Percentiles rank a stretch among this genome's conserved stretches.
These are phyloP conservation scores for Platichthys flesus DNA, from an alignment of 2,113 vertebrate genomes.

Conservation along the genomic window DNA sequence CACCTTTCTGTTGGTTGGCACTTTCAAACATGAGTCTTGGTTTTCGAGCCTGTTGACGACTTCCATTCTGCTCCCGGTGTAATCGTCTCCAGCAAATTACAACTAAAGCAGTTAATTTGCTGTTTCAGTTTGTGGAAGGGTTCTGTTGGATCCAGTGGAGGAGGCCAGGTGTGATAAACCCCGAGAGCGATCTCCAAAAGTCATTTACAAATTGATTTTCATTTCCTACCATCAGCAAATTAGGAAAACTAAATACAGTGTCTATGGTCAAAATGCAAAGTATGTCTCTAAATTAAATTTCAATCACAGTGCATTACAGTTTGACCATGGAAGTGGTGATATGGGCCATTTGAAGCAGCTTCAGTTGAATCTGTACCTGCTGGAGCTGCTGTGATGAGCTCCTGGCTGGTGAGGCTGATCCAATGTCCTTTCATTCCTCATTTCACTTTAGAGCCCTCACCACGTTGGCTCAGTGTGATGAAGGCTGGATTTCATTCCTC, in stretches of 20 bases:
- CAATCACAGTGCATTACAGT: no score
- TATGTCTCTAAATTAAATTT: background rate
- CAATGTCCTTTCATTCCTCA: slow-evolving; percentile 62
- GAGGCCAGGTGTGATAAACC: background rate
- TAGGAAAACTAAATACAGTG: background rate
- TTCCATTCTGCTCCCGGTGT: background rate
- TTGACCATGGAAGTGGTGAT: slow-evolving; percentile 42
- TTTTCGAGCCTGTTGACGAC: background rate
- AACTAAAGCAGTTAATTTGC: background rate
- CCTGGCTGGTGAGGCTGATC: background rate
- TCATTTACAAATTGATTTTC: background rate
- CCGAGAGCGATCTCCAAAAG: background rate
- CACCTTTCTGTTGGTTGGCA: background rate
- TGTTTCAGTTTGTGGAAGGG: background rate
- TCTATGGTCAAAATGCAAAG: no score
- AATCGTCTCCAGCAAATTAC: background rate
- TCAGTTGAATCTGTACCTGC: no score
- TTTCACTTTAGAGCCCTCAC: slow-evolving; percentile 59
- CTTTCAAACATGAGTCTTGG: background rate
- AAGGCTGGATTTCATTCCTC: slow-evolving; percentile 59
- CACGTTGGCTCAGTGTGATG: slow-evolving; percentile 58
- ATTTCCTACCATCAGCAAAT: background rate
- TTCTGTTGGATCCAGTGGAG: background rate
- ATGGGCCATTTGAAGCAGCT: background rate
- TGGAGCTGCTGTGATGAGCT: no score